Evolutionary conservation across 2,888 invertebrate genomes (phyloP).

Genomic region (Trisateles emortualis): DNA sequence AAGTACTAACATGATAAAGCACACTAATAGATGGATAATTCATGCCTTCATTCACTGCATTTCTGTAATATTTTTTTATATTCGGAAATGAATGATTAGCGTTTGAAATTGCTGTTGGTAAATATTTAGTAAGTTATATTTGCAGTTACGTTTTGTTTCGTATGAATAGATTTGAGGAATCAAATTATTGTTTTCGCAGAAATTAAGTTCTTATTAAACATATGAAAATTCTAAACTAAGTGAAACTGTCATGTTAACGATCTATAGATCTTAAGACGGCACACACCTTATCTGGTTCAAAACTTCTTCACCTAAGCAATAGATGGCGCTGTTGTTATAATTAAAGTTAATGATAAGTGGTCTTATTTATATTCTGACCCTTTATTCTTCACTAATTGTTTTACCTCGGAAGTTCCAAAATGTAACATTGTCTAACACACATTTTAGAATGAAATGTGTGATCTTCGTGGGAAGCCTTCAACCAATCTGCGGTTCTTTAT

Average conservation of each 20-base stretch:
- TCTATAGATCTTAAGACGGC: not conserved
- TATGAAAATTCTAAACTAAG: no score
- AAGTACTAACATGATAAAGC: not conserved
- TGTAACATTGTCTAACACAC: no score
- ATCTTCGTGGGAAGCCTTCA: no score
- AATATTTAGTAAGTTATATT: not conserved
- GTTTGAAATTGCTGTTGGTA: not conserved
- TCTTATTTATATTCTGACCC: not conserved
- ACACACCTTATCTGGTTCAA: conserved; percentile 2
- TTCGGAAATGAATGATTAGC: conserved; percentile 1
- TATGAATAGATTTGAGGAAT: no score
- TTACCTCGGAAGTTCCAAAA: no score
- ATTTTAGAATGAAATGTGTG: no score
- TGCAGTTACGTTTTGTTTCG: no score
- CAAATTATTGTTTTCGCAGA: no score
- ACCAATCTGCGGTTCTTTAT: no score
- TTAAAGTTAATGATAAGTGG: not conserved
- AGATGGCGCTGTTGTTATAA: conserved; percentile 18
- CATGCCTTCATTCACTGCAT: not conserved
- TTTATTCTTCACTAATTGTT: no score
- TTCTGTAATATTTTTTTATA: not conserved
- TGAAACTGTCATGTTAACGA: not conserved
- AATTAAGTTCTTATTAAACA: no score
- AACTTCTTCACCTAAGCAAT: conserved; percentile 7
- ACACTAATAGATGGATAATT: no score